Base-by-base conservation (phyloP, 2,888 invertebrate genomes). In the Drosophila prostipennis region DNA sequence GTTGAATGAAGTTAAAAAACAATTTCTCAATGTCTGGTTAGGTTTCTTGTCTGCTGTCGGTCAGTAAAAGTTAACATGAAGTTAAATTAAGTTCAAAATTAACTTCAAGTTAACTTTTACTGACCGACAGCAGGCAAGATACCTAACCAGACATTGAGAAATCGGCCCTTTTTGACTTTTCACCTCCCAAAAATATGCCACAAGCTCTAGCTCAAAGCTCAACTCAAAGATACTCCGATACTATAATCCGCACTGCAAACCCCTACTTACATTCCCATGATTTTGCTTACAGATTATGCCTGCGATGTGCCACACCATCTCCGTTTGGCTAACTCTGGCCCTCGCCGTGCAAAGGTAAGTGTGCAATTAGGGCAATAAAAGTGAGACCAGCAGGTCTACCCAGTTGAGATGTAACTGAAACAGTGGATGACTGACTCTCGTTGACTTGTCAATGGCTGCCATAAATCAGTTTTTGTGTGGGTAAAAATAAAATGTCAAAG, bases 291-390 rank as follows among this genome's bases (percentile, higher is more conserved):
- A 92, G 92, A 88, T 91, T 65, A 87, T 97, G 77, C 97, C 97
- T 23, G 96, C 96, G 23, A 94, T 97, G 92, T 98, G 98, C 91
- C 98, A 98, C 92, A 98, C 98, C 5, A 97, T 98, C 5, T 97
- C 97, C 79, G 97, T 98, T 72, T 98, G 98, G 98, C 92, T 98
- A 81, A 98, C 98, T 0, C 93, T 98, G 77, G 96, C 97, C 0
- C 92, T 98, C 71, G 98, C 98, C 0, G 96, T 96, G 16, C 98
- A 98, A 92, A 93, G 98, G 89, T 92, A 85, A 80, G 87, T 86
- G 74, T 69, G 40, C 39, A 77, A 75, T 60, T 69, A 61, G 43
- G 56, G 55, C 42, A 67, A 72, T 53, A 67, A 73, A 45, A 58
- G 39, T 19, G 23, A 32, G 40, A n/a, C 37, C 43, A 6, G 3